Base-by-base conservation (phyloP, 1,140 invertebrate genomes). In the Dendrolimus punctatus region DNA sequence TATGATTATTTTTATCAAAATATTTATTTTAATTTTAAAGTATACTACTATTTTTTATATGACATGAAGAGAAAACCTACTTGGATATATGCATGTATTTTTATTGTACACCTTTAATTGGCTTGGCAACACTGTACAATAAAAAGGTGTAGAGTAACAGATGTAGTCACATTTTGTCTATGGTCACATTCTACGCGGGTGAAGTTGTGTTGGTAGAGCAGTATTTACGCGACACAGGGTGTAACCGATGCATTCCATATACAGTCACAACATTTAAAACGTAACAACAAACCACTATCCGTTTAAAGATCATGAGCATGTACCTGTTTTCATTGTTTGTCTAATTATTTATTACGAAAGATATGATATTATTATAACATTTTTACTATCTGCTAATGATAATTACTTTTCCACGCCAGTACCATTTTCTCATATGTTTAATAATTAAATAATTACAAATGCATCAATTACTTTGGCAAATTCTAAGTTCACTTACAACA, bases 401-500 rank as follows among this genome's bases (percentile, higher is more conserved):
- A 55, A 40, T 64, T 59, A 68, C 55, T 64, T 72, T 70, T 68
- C 67, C 58, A 45, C 51, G 73, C 74, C 79, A 85, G 79, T 74
- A 81, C 68, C 23, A 3, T 23, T 23, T 23, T 23, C 23, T 23
- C 3, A 23, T 23, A 23, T 23, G 23, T 23, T 53, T 61, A 8
- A 42, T 57, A 46, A 54, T 49, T 70, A 72, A 74, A 73, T 64
- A 58, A 73, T 69, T 77, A 79, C 62, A 85, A 82, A 85, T 82
- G 79, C 79, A 80, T 48, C 67, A 67, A 53, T 73, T 66, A 71
- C 81, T 85, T 85, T 85, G 81, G 81, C 79, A 79, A 78, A 68
- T 66, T 64, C 66, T 64, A 74, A 66, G 58, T 53, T 47, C 38
- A 23, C 40, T 57, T 51, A 57, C 10, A 60, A 64, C 62, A 55